These are phyloP conservation scores for Phyllostomus hastatus DNA, from an alignment of 2,113 vertebrate genomes.

Conservation along the genomic window DNA sequence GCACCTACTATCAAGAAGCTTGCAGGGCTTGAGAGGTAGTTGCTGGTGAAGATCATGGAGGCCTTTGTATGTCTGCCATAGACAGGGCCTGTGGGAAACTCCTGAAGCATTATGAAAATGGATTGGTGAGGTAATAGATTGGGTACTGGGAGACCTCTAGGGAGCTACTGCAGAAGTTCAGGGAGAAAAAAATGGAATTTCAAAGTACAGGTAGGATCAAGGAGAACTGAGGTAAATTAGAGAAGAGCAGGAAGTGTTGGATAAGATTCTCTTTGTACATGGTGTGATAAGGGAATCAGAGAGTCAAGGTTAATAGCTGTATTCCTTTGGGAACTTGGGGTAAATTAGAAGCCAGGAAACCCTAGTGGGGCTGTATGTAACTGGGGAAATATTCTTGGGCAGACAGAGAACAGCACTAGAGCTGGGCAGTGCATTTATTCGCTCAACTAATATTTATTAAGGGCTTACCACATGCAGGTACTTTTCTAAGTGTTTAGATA, in stretches of 20 bases:
- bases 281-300: not conserved
- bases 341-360: not conserved
- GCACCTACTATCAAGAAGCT: not conserved
- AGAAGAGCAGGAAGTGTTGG: not conserved
- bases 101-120: not conserved
- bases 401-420: not conserved
- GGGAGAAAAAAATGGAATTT: not conserved
- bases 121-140: not conserved
- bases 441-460: constrained; percentile 3
- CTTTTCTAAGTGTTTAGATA: not conserved
- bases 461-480: not conserved
- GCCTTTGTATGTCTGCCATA: not conserved
- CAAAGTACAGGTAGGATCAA: not conserved
- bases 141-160: not conserved
- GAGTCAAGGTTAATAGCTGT: not conserved
- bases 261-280: not conserved
- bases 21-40: not conserved
- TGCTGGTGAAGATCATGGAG: not conserved
- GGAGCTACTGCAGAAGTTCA: not conserved
- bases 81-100: not conserved
- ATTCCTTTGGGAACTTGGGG: not conserved
- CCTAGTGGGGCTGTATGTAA: not conserved
- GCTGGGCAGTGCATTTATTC: not conserved
- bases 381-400: not conserved
- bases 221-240: not conserved